Percentiles rank a stretch among this genome's conserved stretches.
Conservation (phyloP, 2,797 vertebrate species). For the Trichosurus vulpecula region DNA sequence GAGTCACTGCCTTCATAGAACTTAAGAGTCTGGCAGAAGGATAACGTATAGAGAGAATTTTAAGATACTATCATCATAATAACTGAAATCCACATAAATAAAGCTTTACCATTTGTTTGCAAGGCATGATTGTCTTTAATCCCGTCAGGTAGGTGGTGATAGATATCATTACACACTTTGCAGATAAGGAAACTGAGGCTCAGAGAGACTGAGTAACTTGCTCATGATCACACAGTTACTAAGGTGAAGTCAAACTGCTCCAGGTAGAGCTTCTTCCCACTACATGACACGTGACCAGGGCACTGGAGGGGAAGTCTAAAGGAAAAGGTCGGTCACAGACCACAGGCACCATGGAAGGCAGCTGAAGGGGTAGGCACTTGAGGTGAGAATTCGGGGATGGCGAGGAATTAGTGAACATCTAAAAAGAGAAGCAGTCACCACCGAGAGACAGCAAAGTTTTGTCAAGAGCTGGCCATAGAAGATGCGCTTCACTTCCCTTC, state of each 20-base stretch:
- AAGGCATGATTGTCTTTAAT: not conserved
- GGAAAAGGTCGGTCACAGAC: not conserved
- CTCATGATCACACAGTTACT: not conserved
- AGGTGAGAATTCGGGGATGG: not conserved
- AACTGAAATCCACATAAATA: not conserved
- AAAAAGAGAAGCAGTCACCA: not conserved
- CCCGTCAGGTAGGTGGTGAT: not conserved
- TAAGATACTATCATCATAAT: not conserved
- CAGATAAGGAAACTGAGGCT: not conserved
- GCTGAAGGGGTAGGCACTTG: not conserved
- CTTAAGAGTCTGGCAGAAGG: not conserved
- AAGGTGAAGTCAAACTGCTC: slow-evolving; percentile 16
- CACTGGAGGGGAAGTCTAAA: not conserved
- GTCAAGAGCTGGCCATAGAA: not conserved
- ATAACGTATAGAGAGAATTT: not conserved
- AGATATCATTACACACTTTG: not conserved
- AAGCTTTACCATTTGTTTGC: not conserved
- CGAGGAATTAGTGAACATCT: not conserved
- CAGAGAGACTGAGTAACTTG: slow-evolving; percentile 13
- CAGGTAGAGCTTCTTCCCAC: not conserved
- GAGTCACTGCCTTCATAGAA: slow-evolving; percentile 15
- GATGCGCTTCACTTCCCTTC: too few relatives aligned
- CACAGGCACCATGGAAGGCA: not conserved
- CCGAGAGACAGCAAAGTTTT: not conserved
- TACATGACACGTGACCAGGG: not conserved